phyloP scores from a whole-genome alignment of 2,888 invertebrate genomes.

The Nephrotoma appendiculata region DNA sequence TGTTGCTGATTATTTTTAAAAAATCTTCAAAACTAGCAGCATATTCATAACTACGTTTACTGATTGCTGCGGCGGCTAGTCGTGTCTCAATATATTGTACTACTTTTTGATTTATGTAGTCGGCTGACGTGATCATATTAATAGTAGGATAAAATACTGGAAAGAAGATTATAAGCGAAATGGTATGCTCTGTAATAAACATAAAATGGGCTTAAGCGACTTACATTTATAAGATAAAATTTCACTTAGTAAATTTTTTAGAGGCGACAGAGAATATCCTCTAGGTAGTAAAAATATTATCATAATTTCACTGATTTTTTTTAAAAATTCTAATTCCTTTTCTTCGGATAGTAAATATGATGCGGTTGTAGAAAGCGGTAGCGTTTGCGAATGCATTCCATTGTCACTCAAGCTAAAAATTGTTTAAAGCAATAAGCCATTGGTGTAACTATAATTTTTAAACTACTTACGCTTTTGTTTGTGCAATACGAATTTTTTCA shows the following conservation, averaged over 20 bases:
- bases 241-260: conserved; percentile 68
- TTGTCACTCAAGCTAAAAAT: conserved; percentile 38
- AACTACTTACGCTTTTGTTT: conserved; percentile 50
- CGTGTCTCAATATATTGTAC: conserved; percentile 71
- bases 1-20: conserved; percentile 66
- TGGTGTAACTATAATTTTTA: not conserved
- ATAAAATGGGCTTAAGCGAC: conserved; percentile 12
- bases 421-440: not conserved
- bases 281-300: conserved; percentile 69
- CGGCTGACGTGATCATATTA: conserved; percentile 74
- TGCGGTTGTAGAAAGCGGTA: conserved; percentile 56
- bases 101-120: conserved; percentile 80
- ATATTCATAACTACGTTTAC: conserved; percentile 69
- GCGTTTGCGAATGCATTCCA: conserved; percentile 27
- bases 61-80: conserved; percentile 61
- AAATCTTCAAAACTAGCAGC: conserved; percentile 84
- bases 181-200: not conserved
- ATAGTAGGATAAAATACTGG: conserved; percentile 58
- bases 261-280: conserved; percentile 62
- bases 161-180: conserved; percentile 1
- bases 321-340: conserved; percentile 63
- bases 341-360: conserved; percentile 59
- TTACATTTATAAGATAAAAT: conserved; percentile 72
- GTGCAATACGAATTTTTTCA: conserved; percentile 66
- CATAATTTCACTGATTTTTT: conserved; percentile 68